Conservation (phyloP, 2,113 vertebrate species). For the Caranx ignobilis region DNA sequence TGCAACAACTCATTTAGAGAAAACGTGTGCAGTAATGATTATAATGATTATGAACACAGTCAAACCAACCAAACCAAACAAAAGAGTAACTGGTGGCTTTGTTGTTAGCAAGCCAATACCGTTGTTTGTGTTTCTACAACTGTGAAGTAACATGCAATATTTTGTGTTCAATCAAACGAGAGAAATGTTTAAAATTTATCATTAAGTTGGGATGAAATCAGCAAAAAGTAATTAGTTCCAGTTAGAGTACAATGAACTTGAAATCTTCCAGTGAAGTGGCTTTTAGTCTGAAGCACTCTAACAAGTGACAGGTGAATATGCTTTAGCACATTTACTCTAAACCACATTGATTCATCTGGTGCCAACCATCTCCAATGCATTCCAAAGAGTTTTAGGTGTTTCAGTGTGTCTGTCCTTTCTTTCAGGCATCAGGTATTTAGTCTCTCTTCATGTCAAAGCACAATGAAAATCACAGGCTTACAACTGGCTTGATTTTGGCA, state of each 20-base stretch:
- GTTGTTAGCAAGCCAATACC: background rate
- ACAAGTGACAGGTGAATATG: background rate
- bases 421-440: slow-evolving; percentile 7
- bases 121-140: slow-evolving; percentile 11
- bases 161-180: background rate
- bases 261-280: background rate
- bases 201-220: background rate
- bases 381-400: background rate
- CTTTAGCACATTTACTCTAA: background rate
- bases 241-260: slow-evolving; percentile 5
- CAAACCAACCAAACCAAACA: background rate
- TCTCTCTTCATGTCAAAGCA: slow-evolving; percentile 20
- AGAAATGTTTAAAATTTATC: background rate
- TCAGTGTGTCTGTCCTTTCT: background rate
- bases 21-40: slow-evolving; percentile 17
- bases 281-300: background rate
- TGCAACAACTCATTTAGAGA: slow-evolving; percentile 13
- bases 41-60: slow-evolving; percentile 1
- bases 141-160: background rate
- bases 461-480: slow-evolving; percentile 26
- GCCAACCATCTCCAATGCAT: slow-evolving; percentile 1
- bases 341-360: background rate
- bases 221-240: background rate
- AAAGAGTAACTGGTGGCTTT: background rate
- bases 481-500: background rate